Conservation (phyloP, 2,888 invertebrate genomes). For the Apocheima hispidaria region DNA sequence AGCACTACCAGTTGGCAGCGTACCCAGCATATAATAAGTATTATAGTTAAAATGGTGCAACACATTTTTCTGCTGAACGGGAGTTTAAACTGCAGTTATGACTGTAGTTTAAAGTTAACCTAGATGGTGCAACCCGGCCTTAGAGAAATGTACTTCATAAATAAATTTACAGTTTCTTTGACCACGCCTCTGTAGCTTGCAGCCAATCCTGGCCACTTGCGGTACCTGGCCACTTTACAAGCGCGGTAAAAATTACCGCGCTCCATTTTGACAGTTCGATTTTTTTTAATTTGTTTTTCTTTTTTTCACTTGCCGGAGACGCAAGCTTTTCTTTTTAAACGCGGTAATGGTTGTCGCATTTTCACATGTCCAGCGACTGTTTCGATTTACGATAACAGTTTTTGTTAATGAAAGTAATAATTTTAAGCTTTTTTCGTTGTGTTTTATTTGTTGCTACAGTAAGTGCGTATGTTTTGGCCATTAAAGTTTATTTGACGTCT, state of each 20-base stretch:
- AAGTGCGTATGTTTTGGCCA: constrained; percentile 36
- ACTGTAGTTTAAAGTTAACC: no score
- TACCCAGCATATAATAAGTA: constrained; percentile 58
- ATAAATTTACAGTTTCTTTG: constrained; percentile 75
- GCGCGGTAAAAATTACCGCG: constrained; percentile 79
- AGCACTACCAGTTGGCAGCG: no score
- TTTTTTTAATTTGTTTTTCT: constrained; percentile 62
- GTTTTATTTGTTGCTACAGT: constrained; percentile 38
- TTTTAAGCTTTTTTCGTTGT: constrained; percentile 46
- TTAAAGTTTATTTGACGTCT: constrained; percentile 42
- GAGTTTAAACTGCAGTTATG: no score
- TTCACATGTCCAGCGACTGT: constrained; percentile 70
- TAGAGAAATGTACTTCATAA: constrained; percentile 79
- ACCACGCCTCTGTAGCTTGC: constrained; percentile 69
- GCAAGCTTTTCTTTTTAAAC: constrained; percentile 63
- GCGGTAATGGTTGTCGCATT: constrained; percentile 69
- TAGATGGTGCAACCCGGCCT: no score
- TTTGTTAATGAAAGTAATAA: constrained; percentile 74
- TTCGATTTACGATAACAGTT: constrained; percentile 75
- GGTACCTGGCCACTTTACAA: constrained; percentile 53
- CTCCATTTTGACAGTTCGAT: constrained; percentile 82
- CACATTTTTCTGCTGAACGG: no score
- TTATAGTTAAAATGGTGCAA: no score
- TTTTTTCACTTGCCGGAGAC: constrained; percentile 59
- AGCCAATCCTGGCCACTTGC: constrained; percentile 68